A percentile compares a stretch with the other conserved stretches of the same genome.
phyloP scores from a whole-genome alignment of 2,888 invertebrate species.

The Pollenia labialis region DNA sequence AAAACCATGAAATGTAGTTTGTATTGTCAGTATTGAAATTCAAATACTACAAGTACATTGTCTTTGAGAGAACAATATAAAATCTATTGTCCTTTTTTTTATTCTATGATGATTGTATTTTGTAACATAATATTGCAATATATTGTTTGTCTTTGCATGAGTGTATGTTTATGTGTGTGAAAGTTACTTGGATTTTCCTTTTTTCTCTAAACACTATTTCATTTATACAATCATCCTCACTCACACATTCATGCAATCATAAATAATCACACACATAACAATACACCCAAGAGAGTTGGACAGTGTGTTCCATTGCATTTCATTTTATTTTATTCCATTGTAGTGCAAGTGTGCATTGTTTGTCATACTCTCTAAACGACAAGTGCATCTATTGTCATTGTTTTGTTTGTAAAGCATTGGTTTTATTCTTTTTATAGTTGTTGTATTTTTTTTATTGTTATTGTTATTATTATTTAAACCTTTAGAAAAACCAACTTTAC shows the following conservation, averaged over 20 bases:
- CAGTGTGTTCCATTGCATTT: slow-evolving; percentile 44
- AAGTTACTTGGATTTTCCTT: slow-evolving; percentile 48
- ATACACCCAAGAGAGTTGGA: slow-evolving; percentile 58
- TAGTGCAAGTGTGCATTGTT: slow-evolving; percentile 71
- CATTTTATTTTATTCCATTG: slow-evolving; percentile 53
- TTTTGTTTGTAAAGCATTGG: slow-evolving; percentile 48
- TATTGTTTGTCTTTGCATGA: slow-evolving; percentile 16
- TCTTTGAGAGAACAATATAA: slow-evolving; percentile 66
- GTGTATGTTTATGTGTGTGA: slow-evolving; percentile 1
- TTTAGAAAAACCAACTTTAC: slow-evolving; percentile 64
- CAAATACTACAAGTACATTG: slow-evolving; percentile 58
- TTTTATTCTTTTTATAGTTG: slow-evolving; percentile 42
- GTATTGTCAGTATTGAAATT: slow-evolving; percentile 61
- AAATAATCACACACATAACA: slow-evolving; percentile 37
- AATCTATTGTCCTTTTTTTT: slow-evolving; percentile 68
- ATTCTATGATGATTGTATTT: slow-evolving; percentile 55
- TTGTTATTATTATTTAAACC: slow-evolving; percentile 68
- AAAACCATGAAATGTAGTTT: slow-evolving; percentile 55
- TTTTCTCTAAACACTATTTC: slow-evolving; percentile 56
- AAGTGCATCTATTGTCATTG: slow-evolving; percentile 72
- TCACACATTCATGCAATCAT: background rate
- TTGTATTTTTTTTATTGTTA: slow-evolving; percentile 48
- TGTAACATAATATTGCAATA: slow-evolving; percentile 50
- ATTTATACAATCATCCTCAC: slow-evolving; percentile 42
- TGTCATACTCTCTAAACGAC: slow-evolving; percentile 70